Conservation (phyloP, 2,888 invertebrate species). For the Mesorhabditis sp. region DNA sequence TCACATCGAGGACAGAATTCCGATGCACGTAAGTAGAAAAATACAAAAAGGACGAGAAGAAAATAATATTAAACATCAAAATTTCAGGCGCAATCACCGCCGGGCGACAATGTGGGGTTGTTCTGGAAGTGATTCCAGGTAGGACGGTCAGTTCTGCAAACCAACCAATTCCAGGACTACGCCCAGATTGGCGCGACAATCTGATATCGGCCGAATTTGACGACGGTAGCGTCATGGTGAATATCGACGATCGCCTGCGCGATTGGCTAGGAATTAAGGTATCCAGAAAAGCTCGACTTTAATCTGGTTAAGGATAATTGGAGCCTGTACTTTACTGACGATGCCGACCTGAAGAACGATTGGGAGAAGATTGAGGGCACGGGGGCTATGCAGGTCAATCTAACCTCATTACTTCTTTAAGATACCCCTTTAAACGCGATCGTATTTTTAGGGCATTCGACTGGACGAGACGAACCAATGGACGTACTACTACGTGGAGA, state of each 20-base stretch:
- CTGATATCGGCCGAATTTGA: neutral
- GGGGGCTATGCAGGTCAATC: neutral
- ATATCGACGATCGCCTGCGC: neutral
- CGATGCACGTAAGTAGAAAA: neutral
- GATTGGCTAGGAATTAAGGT: conserved; percentile 2
- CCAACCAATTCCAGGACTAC: neutral
- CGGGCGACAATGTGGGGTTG: neutral
- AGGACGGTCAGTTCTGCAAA: neutral
- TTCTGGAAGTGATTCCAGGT: neutral
- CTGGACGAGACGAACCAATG: conserved; percentile 6
- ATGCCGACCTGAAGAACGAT: conserved; percentile 6
- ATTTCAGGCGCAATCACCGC: neutral
- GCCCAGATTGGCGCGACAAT: neutral
- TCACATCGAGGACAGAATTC: conserved; percentile 2
- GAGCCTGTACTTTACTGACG: neutral
- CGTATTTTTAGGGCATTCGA: neutral
- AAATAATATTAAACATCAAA: neutral
- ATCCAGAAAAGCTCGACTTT: neutral
- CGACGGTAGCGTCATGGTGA: neutral
- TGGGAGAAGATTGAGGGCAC: conserved; percentile 1
- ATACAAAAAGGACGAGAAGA: neutral
- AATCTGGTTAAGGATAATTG: neutral
- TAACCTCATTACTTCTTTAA: too few relatives aligned
- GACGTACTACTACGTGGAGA: conserved; percentile 3
- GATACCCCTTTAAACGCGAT: neutral